These are phyloP conservation scores for Lepidothrix coronata DNA, from an alignment of 2,113 vertebrate genomes.

Conservation along the genomic window DNA sequence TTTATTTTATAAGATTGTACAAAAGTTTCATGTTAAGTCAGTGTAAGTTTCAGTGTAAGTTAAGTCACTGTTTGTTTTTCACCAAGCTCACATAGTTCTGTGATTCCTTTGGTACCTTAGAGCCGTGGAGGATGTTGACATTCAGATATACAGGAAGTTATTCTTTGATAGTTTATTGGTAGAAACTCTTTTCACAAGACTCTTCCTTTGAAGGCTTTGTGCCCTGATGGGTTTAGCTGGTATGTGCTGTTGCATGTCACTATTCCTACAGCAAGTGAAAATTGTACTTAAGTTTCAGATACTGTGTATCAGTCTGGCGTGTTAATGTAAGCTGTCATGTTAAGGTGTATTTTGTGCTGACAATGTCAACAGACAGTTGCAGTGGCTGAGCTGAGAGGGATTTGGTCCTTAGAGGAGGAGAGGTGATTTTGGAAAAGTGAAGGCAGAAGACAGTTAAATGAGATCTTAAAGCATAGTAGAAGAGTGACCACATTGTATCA, in stretches of 20 bases:
- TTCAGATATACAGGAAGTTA: background rate
- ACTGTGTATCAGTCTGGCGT: fast-evolving
- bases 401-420: background rate
- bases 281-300: background rate
- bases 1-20: background rate
- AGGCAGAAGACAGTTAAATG: background rate
- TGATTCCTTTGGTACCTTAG: background rate
- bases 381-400: background rate
- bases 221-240: fast-evolving
- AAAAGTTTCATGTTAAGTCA: no score
- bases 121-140: background rate
- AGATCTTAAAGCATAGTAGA: background rate
- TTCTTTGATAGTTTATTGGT: background rate
- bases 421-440: background rate
- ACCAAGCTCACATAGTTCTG: fast-evolving
- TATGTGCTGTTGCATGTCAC: background rate
- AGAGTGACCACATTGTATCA: background rate
- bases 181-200: background rate
- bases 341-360: background rate
- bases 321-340: fast-evolving
- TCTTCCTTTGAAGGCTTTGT: background rate
- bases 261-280: background rate
- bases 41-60: background rate
- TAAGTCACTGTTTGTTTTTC: background rate
- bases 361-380: background rate